phyloP scores from a whole-genome alignment of 2,888 invertebrate genomes.

The Pardosa pseudoannulata region DNA sequence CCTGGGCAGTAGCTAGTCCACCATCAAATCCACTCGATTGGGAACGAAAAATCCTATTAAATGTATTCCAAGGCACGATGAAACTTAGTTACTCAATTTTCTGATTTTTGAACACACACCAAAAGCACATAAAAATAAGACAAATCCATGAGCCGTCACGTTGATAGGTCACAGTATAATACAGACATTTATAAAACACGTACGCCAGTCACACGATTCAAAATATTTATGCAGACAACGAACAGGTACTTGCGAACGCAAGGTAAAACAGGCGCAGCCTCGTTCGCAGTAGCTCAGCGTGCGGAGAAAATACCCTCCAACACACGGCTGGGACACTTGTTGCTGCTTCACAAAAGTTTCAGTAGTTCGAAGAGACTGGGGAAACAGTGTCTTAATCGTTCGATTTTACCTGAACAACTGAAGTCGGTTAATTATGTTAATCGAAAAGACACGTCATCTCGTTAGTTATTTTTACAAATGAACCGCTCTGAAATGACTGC shows the following conservation, averaged over 20 bases:
- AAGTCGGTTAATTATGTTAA: no score
- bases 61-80: constrained; percentile 18
- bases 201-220: constrained; percentile 50
- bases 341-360: neutral
- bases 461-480: no score
- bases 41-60: neutral
- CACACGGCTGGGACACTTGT: neutral
- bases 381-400: no score
- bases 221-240: constrained; percentile 56
- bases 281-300: constrained; percentile 15
- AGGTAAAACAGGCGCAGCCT: constrained; percentile 37
- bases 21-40: constrained; percentile 34
- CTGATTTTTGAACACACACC: neutral
- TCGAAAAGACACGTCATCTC: no score
- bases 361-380: no score
- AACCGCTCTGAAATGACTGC: no score
- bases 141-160: constrained; percentile 32
- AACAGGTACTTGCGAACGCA: constrained; percentile 33
- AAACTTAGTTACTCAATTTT: neutral
- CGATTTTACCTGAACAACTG: no score
- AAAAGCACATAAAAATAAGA: constrained; percentile 3
- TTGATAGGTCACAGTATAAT: constrained; percentile 33
- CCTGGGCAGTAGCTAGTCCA: constrained; percentile 54
- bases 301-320: neutral
- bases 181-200: constrained; percentile 57